Evolutionary conservation across 2,888 invertebrate genomes (phyloP).

Genomic region (Hesperia comma): DNA sequence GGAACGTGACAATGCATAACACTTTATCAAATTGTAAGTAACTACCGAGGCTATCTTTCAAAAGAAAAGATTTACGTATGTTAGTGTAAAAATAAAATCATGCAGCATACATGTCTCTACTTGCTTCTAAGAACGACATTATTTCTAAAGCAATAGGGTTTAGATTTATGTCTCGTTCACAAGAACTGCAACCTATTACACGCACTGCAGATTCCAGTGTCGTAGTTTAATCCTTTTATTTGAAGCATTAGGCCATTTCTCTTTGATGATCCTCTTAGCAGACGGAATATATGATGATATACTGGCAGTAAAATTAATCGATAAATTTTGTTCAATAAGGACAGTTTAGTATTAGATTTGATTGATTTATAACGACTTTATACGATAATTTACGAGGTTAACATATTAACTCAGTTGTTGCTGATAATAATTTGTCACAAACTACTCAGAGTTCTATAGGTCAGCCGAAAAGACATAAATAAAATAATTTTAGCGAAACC

Average conservation of each 20-base stretch:
- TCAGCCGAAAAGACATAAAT: too few relatives aligned
- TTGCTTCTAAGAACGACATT: not conserved
- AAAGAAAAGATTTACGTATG: conserved; percentile 2
- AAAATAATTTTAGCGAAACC: too few relatives aligned
- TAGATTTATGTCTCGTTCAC: conserved; percentile 3
- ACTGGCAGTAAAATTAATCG: conserved; percentile 11
- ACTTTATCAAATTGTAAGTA: too few relatives aligned
- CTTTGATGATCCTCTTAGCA: conserved; percentile 33
- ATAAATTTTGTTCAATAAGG: conserved; percentile 31
- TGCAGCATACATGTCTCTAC: conserved; percentile 2
- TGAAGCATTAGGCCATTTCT: conserved; percentile 22
- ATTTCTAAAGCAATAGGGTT: conserved; percentile 8
- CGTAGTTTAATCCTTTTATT: conserved; percentile 33
- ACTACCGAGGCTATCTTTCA: conserved; percentile 5
- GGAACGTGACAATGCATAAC: too few relatives aligned
- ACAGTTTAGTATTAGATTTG: conserved; percentile 7
- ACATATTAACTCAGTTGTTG: too few relatives aligned
- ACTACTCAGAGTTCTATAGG: too few relatives aligned
- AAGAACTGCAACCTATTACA: conserved; percentile 25
- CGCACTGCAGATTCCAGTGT: conserved; percentile 31
- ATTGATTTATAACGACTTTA: conserved; percentile 20
- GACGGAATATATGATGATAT: conserved; percentile 29
- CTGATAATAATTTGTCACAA: too few relatives aligned
- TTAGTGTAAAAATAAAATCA: not conserved
- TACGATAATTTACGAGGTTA: not conserved